These are phyloP conservation scores for Acanthosepion pharaonis DNA, from an alignment of 2,888 invertebrate species.

Conservation along the genomic window DNA sequence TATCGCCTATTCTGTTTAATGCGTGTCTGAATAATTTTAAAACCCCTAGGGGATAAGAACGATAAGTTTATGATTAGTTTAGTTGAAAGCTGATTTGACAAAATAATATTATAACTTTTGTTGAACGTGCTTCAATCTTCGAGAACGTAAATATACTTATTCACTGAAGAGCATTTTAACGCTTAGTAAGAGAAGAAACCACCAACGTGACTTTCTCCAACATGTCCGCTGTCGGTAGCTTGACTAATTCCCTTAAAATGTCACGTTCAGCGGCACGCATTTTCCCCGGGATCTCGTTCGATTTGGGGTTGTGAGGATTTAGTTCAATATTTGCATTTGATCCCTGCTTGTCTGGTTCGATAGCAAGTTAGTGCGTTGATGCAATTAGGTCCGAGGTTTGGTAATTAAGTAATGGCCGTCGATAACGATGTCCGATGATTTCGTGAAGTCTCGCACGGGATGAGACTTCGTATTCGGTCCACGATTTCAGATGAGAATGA, in stretches of 20 bases:
- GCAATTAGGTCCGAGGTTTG: background rate
- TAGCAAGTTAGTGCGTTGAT: constrained; percentile 12
- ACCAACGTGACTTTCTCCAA: background rate
- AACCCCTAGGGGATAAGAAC: too few relatives aligned
- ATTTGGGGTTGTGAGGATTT: background rate
- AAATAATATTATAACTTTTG: too few relatives aligned
- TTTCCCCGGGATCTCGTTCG: background rate
- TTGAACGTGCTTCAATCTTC: background rate
- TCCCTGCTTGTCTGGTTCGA: constrained; percentile 4
- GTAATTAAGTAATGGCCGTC: constrained; percentile 9
- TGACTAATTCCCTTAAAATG: constrained; percentile 7
- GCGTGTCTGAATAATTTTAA: too few relatives aligned
- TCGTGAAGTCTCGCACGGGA: background rate
- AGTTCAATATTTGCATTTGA: constrained; percentile 21
- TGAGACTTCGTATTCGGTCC: background rate
- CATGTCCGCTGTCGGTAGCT: background rate
- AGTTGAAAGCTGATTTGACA: too few relatives aligned
- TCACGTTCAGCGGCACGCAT: background rate
- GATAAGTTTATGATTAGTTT: too few relatives aligned
- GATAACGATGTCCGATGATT: background rate
- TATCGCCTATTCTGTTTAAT: too few relatives aligned
- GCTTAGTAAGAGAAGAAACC: background rate
- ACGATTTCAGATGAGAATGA: background rate
- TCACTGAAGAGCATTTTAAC: background rate
- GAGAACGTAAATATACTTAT: background rate